Base-by-base conservation (phyloP, 1,140 invertebrate genomes). In the Halotydeus destructor region DNA sequence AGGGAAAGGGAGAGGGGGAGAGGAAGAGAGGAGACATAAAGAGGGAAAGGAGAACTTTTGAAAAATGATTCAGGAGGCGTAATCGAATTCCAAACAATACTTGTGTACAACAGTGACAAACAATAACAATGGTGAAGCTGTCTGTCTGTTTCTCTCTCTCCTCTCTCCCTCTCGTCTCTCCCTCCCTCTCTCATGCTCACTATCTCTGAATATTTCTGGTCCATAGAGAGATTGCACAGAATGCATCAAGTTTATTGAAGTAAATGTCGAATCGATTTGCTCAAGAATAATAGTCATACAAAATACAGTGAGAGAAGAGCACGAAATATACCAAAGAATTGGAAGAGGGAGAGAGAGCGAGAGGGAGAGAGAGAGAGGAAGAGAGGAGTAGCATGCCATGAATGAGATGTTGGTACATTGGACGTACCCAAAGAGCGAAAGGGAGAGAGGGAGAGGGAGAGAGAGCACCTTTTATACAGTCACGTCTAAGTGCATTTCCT, bases 331-430 rank as follows among this genome's bases (percentile, higher is more conserved):
- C n/a, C n/a, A n/a, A n/a, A n/a, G n/a, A n/a, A n/a, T n/a, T n/a
- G n/a, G n/a, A n/a, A n/a, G n/a, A n/a, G 6, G 23, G 33, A 35
- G 33, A 35, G 33, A 35, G 2, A 3, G 33, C 18, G 6, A n/a
- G 32, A 34, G 32, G 5, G 32, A 34, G 32, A 34, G 32, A 34
- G 32, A 34, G 32, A 34, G 32, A 34, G 32, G 21, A 19, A 34
- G 32, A 34, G 32, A 34, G 32, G 27, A 30, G 8, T 9, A 30
- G 27, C 9, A 30, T 9, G 27, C 9, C n/a, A 30, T 31, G 30
- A 31, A 12, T n/a, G 12, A 31, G 30, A 31, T n/a, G 30, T n/a
- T 12, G 12, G 12, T 12, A 12, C 12, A 31, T 12, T 31, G 30
- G 12, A 2, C 30, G 16, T n/a, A 31, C 12, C 18, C 30, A 31